A percentile compares a stretch with the other conserved stretches of the same genome.
phyloP scores from a whole-genome alignment of 2,888 invertebrate genomes.

The Tipula unca region DNA sequence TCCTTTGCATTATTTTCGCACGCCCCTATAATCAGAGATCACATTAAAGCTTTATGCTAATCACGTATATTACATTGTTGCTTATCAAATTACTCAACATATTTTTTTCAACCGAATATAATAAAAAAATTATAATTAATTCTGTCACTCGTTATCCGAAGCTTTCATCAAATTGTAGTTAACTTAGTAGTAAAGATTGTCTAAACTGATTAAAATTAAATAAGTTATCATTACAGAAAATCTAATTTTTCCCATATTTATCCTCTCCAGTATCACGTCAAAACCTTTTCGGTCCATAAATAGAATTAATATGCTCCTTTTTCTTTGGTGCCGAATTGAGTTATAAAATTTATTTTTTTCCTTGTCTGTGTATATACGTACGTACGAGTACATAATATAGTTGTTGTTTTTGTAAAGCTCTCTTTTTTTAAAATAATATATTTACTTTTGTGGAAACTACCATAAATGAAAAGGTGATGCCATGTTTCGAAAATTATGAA shows the following conservation, averaged over 20 bases:
- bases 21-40: no score
- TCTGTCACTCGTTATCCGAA: not conserved
- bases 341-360: not conserved
- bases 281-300: not conserved
- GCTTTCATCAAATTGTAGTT: not conserved
- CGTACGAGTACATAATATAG: not conserved
- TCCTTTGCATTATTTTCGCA: no score
- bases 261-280: not conserved
- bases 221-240: not conserved
- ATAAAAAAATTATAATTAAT: not conserved
- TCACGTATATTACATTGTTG: no score
- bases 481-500: not conserved
- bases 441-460: not conserved
- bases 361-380: not conserved
- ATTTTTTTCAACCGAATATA: not conserved
- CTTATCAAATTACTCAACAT: no score
- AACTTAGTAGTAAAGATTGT: not conserved
- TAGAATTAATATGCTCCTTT: not conserved
- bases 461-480: not conserved
- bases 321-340: not conserved
- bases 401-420: not conserved
- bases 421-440: not conserved
- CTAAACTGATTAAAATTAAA: not conserved
- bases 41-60: no score
- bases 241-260: not conserved